These are phyloP conservation scores for Cerceris ruficornis DNA, from an alignment of 2,888 invertebrate species.

Conservation along the genomic window DNA sequence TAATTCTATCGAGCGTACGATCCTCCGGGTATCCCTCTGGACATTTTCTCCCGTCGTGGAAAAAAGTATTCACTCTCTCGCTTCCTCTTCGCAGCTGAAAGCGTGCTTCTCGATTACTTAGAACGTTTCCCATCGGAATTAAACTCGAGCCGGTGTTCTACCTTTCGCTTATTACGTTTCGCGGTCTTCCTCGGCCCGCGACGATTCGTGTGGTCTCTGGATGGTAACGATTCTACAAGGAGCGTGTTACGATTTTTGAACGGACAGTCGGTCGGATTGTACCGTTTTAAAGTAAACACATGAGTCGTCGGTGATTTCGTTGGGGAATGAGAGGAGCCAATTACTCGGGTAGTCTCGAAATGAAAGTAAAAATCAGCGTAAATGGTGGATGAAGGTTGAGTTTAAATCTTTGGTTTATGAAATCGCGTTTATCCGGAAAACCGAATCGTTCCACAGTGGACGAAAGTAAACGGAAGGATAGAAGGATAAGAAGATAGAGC, in stretches of 20 bases:
- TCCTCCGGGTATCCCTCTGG: conserved; percentile 24
- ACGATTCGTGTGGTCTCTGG: neutral
- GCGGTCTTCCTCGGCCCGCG: neutral
- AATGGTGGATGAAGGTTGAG: conserved; percentile 30
- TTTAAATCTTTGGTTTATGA: conserved; percentile 1
- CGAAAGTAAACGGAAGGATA: neutral
- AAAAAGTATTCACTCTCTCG: conserved; percentile 11
- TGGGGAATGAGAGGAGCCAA: conserved; percentile 8
- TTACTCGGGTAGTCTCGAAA: conserved; percentile 18
- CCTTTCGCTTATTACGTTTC: conserved; percentile 9
- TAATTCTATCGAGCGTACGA: conserved; percentile 47
- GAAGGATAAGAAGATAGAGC: neutral
- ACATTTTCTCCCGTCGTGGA: conserved; percentile 24
- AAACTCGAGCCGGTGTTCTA: conserved; percentile 13
- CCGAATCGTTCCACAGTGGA: neutral
- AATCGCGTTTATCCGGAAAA: conserved; percentile 1
- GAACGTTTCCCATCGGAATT: conserved; percentile 42
- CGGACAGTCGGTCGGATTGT: neutral
- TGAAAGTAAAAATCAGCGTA: conserved; percentile 45
- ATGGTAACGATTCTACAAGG: neutral
- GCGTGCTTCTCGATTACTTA: conserved; percentile 49
- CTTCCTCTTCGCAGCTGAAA: conserved; percentile 10
- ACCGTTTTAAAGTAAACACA: too few species aligned
- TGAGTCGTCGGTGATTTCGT: neutral
- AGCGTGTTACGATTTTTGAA: neutral